A percentile compares a stretch with the other conserved stretches of the same genome.
Evolutionary conservation across 2,113 vertebrate genomes (phyloP).

Genomic region (Serinus canaria): DNA sequence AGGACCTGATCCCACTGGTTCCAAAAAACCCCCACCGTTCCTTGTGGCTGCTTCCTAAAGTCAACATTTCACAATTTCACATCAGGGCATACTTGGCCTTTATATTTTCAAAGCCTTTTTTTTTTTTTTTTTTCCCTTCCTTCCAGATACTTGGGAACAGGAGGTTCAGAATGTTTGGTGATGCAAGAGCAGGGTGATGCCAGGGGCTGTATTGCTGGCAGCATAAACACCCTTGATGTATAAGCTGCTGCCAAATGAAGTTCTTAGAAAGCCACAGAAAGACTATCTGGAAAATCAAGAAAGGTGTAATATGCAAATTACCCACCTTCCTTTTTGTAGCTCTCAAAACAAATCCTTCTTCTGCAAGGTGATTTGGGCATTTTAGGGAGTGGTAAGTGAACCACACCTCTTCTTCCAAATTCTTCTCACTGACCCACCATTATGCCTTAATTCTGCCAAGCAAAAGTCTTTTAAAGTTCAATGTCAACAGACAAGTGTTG

Average conservation of each 20-base stretch:
- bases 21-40: background rate
- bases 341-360: background rate
- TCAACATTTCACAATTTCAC: constrained; percentile 28
- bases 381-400: background rate
- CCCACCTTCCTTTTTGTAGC: background rate
- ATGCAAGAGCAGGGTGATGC: background rate
- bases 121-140: background rate
- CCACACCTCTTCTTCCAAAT: background rate
- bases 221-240: background rate
- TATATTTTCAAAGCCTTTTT: background rate
- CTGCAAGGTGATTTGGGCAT: background rate
- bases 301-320: background rate
- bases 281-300: background rate
- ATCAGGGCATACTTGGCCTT: background rate
- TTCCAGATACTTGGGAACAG: background rate
- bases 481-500: constrained; percentile 7
- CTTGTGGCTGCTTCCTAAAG: background rate
- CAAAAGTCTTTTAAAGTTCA: constrained; percentile 10
- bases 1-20: background rate
- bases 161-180: background rate
- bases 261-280: background rate
- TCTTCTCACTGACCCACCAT: background rate
- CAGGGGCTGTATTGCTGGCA: background rate
- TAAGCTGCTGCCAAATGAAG: background rate
- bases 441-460: background rate